Evolutionary conservation across 1,140 invertebrate species (phyloP), one percentile per base, ranked within the genome.

Genomic region (Philopotamus ludificatus): DNA sequence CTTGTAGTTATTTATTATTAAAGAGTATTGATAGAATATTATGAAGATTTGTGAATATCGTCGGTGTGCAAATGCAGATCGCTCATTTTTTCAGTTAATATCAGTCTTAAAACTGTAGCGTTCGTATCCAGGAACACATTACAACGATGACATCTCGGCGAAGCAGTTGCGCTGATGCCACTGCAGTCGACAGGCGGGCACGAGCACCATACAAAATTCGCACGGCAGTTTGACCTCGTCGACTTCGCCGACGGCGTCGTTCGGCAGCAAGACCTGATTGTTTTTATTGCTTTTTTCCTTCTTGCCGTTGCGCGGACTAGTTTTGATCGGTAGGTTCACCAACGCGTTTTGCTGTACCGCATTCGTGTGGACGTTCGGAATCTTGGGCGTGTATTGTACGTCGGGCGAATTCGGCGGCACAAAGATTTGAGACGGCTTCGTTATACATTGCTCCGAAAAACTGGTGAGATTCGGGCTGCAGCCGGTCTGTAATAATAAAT

Each of bases 351-450:
- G n/a, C n/a, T n/a, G n/a, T n/a, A n/a, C n/a, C n/a, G n/a, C n/a
- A n/a, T n/a, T n/a, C n/a, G n/a, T n/a, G n/a, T n/a, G n/a, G n/a
- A n/a, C 22, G 23, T 57, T 55, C 10, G 26, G n/a, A 20, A 61
- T 18, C 18, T 59, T 54, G 3, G 63, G 63, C 1, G 59, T 39
- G 2, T 21, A 54, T 4, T 64, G 54, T 44, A 60, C 65, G 42
- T 70, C 68, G 4, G 68, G 68, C 3, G 68, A 64, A 47, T 70
- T 70, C 8, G 68, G 68, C 4, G 68, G 68, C 8, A 55, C 68
- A 1, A 59, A 44, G 18, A 61, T 58, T 44, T 58, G 22, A 1
- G 10, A 7, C n/a, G 23, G 21, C 16, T n/a, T n/a, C n/a, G n/a
- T n/a, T n/a, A n/a, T n/a, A n/a, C n/a, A n/a, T n/a, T n/a, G n/a